Evolutionary conservation across 2,888 invertebrate genomes (phyloP).

Genomic region (Aricia artaxerxes): DNA sequence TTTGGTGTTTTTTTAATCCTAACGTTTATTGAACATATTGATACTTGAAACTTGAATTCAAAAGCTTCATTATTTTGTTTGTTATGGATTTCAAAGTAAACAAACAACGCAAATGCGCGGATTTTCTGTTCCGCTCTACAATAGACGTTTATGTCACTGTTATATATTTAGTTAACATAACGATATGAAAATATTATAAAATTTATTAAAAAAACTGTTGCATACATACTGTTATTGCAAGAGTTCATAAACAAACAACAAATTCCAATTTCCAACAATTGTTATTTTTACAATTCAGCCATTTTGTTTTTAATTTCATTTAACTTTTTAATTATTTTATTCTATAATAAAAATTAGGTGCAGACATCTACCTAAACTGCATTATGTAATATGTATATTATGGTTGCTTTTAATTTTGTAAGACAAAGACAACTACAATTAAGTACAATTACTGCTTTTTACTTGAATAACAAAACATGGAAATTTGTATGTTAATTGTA

Average conservation of each 20-base stretch:
- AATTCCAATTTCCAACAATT: conserved; percentile 27
- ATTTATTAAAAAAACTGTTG: not conserved
- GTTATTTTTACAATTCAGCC: conserved; percentile 39
- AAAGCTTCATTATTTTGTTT: conserved; percentile 15
- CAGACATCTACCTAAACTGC: not conserved
- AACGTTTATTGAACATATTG: not conserved
- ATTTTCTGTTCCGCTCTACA: conserved; percentile 32
- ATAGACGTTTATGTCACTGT: not conserved
- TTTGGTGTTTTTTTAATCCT: not conserved
- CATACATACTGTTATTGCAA: conserved; percentile 33
- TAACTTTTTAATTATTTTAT: not conserved
- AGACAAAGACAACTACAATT: no score
- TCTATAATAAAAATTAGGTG: not conserved
- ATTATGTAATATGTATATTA: not conserved
- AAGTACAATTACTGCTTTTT: no score
- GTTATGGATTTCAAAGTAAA: conserved; percentile 51
- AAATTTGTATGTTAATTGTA: no score
- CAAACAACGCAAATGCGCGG: conserved; percentile 75
- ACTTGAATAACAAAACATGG: no score
- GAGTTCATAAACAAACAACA: conserved; percentile 20
- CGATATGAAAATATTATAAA: not conserved
- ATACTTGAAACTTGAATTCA: not conserved
- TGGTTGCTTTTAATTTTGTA: not conserved
- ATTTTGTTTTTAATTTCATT: conserved; percentile 43
- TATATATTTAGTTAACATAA: not conserved